Evolutionary conservation across 2,113 vertebrate species (phyloP).

Genomic region (Tiliqua scincoides): DNA sequence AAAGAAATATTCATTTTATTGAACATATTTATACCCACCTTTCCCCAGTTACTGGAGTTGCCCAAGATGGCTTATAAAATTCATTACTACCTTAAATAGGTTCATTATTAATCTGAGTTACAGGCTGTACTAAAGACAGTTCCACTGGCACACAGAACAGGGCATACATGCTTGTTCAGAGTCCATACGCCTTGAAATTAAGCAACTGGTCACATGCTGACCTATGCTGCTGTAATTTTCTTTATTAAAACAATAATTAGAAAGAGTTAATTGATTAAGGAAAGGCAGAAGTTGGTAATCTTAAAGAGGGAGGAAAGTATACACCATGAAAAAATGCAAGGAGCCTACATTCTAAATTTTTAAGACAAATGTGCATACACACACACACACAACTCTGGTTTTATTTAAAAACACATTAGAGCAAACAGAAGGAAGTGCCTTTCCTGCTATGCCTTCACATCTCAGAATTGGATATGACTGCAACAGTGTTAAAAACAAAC

Average conservation of each 20-base stretch:
- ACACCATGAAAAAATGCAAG: not conserved
- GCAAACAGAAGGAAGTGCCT: slow-evolving; percentile 32
- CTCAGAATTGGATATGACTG: slow-evolving; percentile 10
- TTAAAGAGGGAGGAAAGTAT: not conserved
- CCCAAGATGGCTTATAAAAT: too few species aligned
- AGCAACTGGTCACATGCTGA: not conserved
- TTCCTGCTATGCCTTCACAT: not conserved
- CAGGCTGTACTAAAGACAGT: not conserved
- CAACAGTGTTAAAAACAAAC: not conserved
- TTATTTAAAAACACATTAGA: slow-evolving; percentile 4
- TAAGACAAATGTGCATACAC: not conserved
- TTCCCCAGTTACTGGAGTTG: too few species aligned
- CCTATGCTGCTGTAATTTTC: too few species aligned
- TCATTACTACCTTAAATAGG: too few species aligned
- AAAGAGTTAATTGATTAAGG: not conserved
- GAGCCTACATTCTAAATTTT: not conserved
- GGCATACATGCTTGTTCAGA: not conserved
- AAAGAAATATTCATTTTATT: not conserved
- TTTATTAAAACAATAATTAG: not conserved
- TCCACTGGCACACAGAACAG: not conserved
- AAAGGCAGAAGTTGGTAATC: not conserved
- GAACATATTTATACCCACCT: too few species aligned
- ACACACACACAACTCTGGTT: not conserved
- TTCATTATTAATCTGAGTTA: not conserved
- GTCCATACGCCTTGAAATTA: not conserved